These are phyloP conservation scores for Orchestes rusci DNA, from an alignment of 2,888 invertebrate species.

Conservation along the genomic window DNA sequence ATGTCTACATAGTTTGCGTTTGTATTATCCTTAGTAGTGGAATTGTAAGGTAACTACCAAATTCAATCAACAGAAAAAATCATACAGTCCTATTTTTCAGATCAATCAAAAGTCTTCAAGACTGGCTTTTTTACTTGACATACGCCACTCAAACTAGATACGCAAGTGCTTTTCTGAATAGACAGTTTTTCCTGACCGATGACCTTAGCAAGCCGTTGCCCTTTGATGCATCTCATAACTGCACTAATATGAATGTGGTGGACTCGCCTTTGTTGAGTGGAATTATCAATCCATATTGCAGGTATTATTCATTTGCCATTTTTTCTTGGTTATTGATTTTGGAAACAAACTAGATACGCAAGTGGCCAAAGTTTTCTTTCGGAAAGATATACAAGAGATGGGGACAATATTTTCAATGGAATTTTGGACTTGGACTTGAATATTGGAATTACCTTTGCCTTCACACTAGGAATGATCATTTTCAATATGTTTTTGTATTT, in stretches of 20 bases:
- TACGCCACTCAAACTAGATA: conserved; percentile 75
- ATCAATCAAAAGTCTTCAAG: conserved; percentile 69
- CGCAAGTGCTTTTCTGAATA: conserved; percentile 66
- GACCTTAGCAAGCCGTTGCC: conserved; percentile 46
- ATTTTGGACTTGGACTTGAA: conserved; percentile 65
- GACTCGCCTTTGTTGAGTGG: conserved; percentile 48
- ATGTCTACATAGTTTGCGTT: conserved; percentile 69
- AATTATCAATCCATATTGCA: conserved; percentile 49
- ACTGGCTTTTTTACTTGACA: conserved; percentile 74
- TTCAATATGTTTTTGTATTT: conserved; percentile 80
- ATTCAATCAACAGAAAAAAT: background rate
- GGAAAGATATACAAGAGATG: conserved; percentile 59
- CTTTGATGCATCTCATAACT: conserved; percentile 50
- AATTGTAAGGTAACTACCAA: conserved; percentile 57
- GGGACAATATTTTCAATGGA: conserved; percentile 51
- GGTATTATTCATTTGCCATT: conserved; percentile 43
- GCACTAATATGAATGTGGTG: conserved; percentile 49
- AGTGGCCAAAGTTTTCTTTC: conserved; percentile 65
- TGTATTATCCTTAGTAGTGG: conserved; percentile 68
- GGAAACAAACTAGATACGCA: conserved; percentile 56
- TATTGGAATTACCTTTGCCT: conserved; percentile 74
- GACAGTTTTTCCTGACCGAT: conserved; percentile 58
- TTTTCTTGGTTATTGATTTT: conserved; percentile 19
- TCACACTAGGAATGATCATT: conserved; percentile 71
- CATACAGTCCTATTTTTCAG: conserved; percentile 38